Base-by-base conservation (phyloP, 1,140 invertebrate genomes). In the Heliconius himera region DNA sequence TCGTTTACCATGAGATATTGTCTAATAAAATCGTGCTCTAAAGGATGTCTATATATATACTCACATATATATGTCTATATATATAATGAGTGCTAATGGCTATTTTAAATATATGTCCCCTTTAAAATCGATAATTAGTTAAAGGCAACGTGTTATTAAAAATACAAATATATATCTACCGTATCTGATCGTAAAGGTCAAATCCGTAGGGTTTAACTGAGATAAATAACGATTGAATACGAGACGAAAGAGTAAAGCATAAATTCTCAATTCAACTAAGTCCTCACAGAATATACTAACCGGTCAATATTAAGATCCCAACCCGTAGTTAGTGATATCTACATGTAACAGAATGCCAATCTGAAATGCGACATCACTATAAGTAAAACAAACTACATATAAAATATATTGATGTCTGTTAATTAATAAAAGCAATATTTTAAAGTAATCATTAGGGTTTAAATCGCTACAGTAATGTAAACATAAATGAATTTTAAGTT, bases 401-500 rank as follows among this genome's bases (percentile, higher is more conserved):
- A 51, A 51, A 51, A 51, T 51, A n/a, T n/a, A 51, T 20, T 8
- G 20, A 22, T n/a, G 2, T 60, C 8, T 9, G 20, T 26, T 60
- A 22, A 60, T 60, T 22, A 22, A 60, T 26, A 20, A 60, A 60
- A 60, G 54, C 54, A 22, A 60, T 13, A 38, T 38, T 36, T 36
- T 71, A 33, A 18, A 8, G 20, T 38, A 20, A 72, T 72, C 36
- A 41, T n/a, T 72, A 72, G 16, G 18, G 36, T 41, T 72, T 11
- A 29, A 51, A 66, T 51, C 16, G 29, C 36, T 22, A 51, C 16
- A 78, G 29, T 29, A 72, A 78, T 78, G 76, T 0, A 36, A 0
- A 36, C 33, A 77, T 79, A 78, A 73, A 81, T 81, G 49, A 51
- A 66, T 79, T 81, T 81, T 76, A 73, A 82, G 79, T 81, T 81